Percentiles rank a stretch among this genome's conserved stretches.
phyloP scores from a whole-genome alignment of 2,888 invertebrate genomes.

The Coelopa pilipes region DNA sequence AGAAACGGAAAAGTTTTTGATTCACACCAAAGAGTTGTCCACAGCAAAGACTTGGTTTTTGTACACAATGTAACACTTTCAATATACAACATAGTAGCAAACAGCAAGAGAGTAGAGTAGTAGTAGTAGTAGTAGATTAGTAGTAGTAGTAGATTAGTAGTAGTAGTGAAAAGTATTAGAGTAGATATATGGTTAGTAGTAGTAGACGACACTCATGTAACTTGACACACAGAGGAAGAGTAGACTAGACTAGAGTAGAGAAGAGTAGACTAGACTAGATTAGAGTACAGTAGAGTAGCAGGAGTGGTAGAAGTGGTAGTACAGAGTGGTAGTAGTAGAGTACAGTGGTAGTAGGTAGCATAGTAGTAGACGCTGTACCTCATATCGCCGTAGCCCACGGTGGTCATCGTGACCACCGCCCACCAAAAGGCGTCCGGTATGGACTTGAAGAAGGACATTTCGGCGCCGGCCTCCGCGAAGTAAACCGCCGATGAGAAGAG shows the following conservation, averaged over 20 bases:
- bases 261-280: too few relatives aligned
- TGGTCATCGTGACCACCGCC: constrained; percentile 99
- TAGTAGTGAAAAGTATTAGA: constrained; percentile 31
- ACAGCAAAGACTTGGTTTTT: constrained; percentile 23
- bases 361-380: constrained; percentile 69
- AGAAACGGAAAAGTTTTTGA: constrained; percentile 24
- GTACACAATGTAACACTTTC: constrained; percentile 29
- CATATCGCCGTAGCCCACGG: constrained; percentile 99
- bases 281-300: too few relatives aligned
- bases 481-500: constrained; percentile 99
- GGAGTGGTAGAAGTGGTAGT: background rate
- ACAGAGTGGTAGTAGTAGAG: constrained; percentile 8
- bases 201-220: constrained; percentile 29
- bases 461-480: constrained; percentile 99
- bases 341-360: constrained; percentile 2
- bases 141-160: constrained; percentile 32
- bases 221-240: background rate
- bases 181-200: constrained; percentile 21
- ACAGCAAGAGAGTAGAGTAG: constrained; percentile 34
- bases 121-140: constrained; percentile 44
- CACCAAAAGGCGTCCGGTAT: constrained; percentile 99
- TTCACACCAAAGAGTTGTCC: constrained; percentile 27
- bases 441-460: constrained; percentile 99
- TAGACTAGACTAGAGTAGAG: too few relatives aligned
- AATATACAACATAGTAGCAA: background rate